Evolutionary conservation across 1,140 invertebrate species (phyloP).

Genomic region (Lordiphosa mommai): DNA sequence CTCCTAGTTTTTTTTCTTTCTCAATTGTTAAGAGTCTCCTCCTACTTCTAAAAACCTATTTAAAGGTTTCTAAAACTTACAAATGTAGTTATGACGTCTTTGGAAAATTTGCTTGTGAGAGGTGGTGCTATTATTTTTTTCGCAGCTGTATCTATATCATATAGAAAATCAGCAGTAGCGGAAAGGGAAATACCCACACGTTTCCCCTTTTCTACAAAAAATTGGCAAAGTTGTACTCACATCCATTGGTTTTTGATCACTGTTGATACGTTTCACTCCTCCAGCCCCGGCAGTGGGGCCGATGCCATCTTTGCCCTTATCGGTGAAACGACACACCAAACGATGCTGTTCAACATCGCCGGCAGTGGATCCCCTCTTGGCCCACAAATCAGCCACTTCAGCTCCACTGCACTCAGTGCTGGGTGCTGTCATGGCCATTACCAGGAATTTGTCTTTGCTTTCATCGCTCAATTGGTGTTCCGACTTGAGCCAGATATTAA

Average conservation of each 20-base stretch:
- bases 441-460: conserved; percentile 71
- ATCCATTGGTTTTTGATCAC: not conserved
- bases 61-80: no score
- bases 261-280: not conserved
- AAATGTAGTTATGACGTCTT: no score
- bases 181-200: no score
- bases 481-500: conserved; percentile 63
- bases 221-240: not conserved
- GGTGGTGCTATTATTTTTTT: no score
- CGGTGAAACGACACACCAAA: conserved; percentile 42
- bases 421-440: conserved; percentile 51
- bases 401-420: not conserved
- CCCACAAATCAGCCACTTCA: conserved; percentile 55
- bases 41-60: no score
- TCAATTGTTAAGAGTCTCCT: no score
- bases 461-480: conserved; percentile 49
- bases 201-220: no score
- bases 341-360: conserved; percentile 65
- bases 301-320: not conserved
- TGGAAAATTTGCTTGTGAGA: no score
- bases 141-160: no score
- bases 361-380: conserved; percentile 1
- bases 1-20: no score
- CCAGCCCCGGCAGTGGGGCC: not conserved
- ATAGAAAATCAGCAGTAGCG: no score